Evolutionary conservation across 2,113 vertebrate species (phyloP), one percentile per base, ranked within the genome.

Genomic region (Oncorhynchus tshawytscha): DNA sequence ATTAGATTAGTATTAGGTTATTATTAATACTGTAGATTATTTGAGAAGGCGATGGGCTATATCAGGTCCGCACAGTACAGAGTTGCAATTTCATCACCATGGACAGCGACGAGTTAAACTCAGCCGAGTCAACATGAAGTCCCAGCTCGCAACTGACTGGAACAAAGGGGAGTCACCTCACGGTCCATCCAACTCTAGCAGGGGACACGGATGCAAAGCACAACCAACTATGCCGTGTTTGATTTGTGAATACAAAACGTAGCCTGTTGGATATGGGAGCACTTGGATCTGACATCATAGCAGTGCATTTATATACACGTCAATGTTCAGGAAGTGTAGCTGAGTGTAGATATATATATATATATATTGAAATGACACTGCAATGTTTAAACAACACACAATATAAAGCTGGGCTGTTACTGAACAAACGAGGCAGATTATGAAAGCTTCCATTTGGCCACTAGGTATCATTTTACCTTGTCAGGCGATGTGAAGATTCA

Each of bases 61-160:
- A 2, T 54, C 51, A 3, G 16, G 5, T 22, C 3, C 4, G 0
- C 18, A 62, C 59, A 16, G n/a, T 77, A 57, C 48, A 67, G 31
- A 70, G 72, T 65, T 59, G 49, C 51, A 25, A 25, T 25, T 87
- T 91, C 92, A 94, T 91, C 49, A 93, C 91, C 91, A 82, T 18
- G 90, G 92, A 91, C 89, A 93, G 92, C 82, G 82, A 84, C 24
- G 4, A 49, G 78, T 16, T 67, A 25, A 2, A 71, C 25, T 34
- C 13, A 20, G 54, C 39, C 39, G 20, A n/a, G 12, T 45, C 20
- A 73, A 67, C 65, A 22, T 74, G 70, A 70, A 74, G 86, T 18
- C 82, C 82, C 59, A 62, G n/a, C 59, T 22, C n/a, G n/a, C 18
- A 24, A 7, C 20, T 54, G 16, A 54, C 12, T 24, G 9, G 13